Evolutionary conservation across 2,888 invertebrate genomes (phyloP).

Genomic region (Eupithecia dodoneata): DNA sequence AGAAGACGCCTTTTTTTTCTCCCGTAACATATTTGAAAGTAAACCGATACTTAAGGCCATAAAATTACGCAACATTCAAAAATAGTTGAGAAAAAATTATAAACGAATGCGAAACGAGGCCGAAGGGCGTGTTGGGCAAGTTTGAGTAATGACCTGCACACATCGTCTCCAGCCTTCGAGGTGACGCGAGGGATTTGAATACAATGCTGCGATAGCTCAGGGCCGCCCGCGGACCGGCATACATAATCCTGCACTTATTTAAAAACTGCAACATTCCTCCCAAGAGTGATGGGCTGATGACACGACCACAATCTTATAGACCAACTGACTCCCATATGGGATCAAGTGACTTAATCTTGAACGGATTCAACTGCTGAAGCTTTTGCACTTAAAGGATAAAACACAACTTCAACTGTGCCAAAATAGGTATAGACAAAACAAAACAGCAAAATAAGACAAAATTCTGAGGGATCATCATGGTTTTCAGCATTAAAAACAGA

Average conservation of each 20-base stretch:
- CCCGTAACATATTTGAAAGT: conserved; percentile 20
- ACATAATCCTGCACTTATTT: conserved; percentile 74
- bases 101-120: conserved; percentile 44
- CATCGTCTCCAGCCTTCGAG: conserved; percentile 52
- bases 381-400: not conserved
- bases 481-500: not conserved
- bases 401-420: not conserved
- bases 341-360: not conserved
- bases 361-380: not conserved
- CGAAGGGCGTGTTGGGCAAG: conserved; percentile 60
- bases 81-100: conserved; percentile 39
- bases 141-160: conserved; percentile 63
- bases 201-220: conserved; percentile 81
- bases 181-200: conserved; percentile 78
- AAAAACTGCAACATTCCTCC: conserved; percentile 73
- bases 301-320: conserved; percentile 56
- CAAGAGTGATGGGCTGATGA: conserved; percentile 50
- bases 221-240: conserved; percentile 75
- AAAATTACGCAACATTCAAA: conserved; percentile 34
- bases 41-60: conserved; percentile 27
- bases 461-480: not conserved
- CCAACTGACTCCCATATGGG: conserved; percentile 31
- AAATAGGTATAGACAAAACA: not conserved
- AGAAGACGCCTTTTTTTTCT: conserved; percentile 4
- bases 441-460: not conserved